Base-by-base conservation (phyloP, 2,113 vertebrate species). In the Phaethon lepturus region DNA sequence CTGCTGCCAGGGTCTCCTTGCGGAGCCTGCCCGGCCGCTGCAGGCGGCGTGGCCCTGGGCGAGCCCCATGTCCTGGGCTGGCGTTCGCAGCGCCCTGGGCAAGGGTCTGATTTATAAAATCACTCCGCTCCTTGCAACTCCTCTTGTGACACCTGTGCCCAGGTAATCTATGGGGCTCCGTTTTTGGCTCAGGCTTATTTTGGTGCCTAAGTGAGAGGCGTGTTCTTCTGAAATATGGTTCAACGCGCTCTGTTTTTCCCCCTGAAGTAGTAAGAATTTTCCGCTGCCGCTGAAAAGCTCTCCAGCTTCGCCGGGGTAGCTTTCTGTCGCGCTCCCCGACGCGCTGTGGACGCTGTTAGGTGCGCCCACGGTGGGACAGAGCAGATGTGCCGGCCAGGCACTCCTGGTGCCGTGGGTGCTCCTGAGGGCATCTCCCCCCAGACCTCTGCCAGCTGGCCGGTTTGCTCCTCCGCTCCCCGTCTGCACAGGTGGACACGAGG, bases 1-100 rank as follows among this genome's bases (percentile, higher is more conserved):
- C 10, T 0, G 1, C 33, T n/a, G 12, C 0, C 0, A 59, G 31
- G 47, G 24, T 22, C 11, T 55, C 44, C 35, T 38, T 18, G 17
- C 0, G 1, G 66, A 16, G 23, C 45, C 22, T 40, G 50, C 19
- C 17, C 0, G 0, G 24, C 31, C 62, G 13, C 35, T 11, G 53
- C 60, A 38, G 64, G 38, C 29, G 3, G 0, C 25, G 26, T 11
- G 33, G 45, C 1, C 0, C n/a, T 35, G 44, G 28, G 59, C 53
- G 19, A 62, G 42, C 45, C 35, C 2, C 2, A 1, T 68, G 50
- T 31, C 18, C 35, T 45, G 29, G 38, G 22, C 5, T 58, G 77
- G 50, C 4, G 7, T 25, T 67, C 19, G 40, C 20, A 31, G 42
- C 13, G 52, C 38, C 22, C 33, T 73, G 25, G 25, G 35, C 68